A percentile compares a stretch with the other conserved stretches of the same genome.
Evolutionary conservation across 1,140 invertebrate genomes (phyloP).

Genomic region (Bactericera cockerelli): DNA sequence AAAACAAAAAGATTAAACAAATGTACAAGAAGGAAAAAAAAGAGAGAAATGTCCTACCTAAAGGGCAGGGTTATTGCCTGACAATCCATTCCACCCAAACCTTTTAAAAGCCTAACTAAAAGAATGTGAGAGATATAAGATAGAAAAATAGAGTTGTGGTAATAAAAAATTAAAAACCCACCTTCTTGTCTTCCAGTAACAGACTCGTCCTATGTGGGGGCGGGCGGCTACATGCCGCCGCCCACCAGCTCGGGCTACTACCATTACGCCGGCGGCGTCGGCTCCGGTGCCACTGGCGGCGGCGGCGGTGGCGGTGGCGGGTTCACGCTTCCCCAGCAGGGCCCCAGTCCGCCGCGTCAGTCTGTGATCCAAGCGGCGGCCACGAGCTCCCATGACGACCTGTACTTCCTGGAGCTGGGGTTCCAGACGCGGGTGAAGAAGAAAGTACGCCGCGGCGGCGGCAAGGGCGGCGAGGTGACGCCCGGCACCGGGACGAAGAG

Average conservation of each 20-base stretch:
- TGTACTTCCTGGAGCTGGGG: conserved; percentile 66
- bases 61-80: too few species aligned
- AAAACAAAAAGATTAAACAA: too few species aligned
- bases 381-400: conserved; percentile 59
- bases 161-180: too few species aligned
- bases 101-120: too few species aligned
- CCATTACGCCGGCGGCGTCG: conserved; percentile 25
- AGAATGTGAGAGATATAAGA: too few species aligned
- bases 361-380: conserved; percentile 61
- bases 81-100: too few species aligned
- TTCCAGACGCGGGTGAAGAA: conserved; percentile 59
- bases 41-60: too few species aligned
- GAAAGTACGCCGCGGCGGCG: conserved; percentile 54
- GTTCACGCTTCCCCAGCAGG: conserved; percentile 41
- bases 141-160: too few species aligned
- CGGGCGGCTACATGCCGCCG: conserved; percentile 21
- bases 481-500: conserved; percentile 55
- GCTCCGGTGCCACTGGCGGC: conserved; percentile 27
- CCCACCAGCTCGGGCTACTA: conserved; percentile 25
- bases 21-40: too few species aligned
- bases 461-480: conserved; percentile 27
- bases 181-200: conserved; percentile 41
- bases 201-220: conserved; percentile 36
- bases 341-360: conserved; percentile 39
- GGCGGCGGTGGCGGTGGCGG: conserved; percentile 29